These are phyloP conservation scores for Lithosia quadra DNA, from an alignment of 2,888 invertebrate species.

Conservation along the genomic window DNA sequence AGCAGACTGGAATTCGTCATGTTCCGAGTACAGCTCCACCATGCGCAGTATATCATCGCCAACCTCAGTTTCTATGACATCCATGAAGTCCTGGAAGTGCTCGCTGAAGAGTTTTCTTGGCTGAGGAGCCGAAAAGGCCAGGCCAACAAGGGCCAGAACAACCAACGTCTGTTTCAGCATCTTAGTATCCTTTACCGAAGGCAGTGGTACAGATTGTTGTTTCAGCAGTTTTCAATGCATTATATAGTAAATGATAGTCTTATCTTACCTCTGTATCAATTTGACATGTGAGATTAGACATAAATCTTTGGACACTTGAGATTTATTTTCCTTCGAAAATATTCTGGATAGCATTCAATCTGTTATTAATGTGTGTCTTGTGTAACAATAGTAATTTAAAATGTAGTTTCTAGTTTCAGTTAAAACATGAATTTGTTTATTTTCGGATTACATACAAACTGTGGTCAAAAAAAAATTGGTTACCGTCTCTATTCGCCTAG, in stretches of 20 bases:
- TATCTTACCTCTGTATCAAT: slow-evolving; percentile 29
- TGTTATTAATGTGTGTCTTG: background rate
- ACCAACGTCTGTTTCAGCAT: slow-evolving; percentile 66
- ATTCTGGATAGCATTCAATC: background rate
- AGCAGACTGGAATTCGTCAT: slow-evolving; percentile 65
- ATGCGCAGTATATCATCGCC: slow-evolving; percentile 56
- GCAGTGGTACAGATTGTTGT: slow-evolving; percentile 37
- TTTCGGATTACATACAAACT: no score
- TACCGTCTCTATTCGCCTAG: no score
- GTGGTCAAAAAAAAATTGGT: no score
- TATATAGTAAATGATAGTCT: slow-evolving; percentile 56
- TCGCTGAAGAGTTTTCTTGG: slow-evolving; percentile 74
- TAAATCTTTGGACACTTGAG: slow-evolving; percentile 29
- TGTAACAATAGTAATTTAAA: background rate
- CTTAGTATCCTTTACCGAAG: slow-evolving; percentile 36
- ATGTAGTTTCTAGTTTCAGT: background rate
- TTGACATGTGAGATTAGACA: slow-evolving; percentile 43
- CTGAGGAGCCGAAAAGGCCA: slow-evolving; percentile 65
- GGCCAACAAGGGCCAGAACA: slow-evolving; percentile 58
- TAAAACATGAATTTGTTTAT: no score
- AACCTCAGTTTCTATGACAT: slow-evolving; percentile 59
- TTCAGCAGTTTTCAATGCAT: slow-evolving; percentile 12
- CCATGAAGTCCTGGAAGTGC: slow-evolving; percentile 70
- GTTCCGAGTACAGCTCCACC: slow-evolving; percentile 60
- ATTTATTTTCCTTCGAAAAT: slow-evolving; percentile 18